Conservation (phyloP, 2,797 vertebrate genomes). For the Poecilia wingei region DNA sequence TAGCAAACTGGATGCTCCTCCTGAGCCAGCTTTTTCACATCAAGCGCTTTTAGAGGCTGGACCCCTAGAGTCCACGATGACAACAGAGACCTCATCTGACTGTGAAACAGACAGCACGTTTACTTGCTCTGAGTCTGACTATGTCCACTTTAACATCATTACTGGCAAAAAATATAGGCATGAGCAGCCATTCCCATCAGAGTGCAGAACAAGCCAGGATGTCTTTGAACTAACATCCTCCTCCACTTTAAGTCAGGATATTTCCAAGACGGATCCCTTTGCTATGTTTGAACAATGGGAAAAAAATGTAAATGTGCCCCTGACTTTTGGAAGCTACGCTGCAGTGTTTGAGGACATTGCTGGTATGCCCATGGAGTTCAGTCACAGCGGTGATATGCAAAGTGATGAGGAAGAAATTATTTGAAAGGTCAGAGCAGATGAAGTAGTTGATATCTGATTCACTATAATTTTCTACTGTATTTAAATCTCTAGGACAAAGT, state of each 20-base stretch:
- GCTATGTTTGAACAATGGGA: conserved; percentile 60
- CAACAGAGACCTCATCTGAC: conserved; percentile 57
- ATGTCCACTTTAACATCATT: conserved; percentile 46
- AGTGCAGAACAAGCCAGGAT: conserved; percentile 25
- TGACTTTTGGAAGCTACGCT: conserved; percentile 69
- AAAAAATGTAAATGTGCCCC: conserved; percentile 61
- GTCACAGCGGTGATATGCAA: conserved; percentile 50
- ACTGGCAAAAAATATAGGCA: conserved; percentile 24
- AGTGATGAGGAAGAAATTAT: conserved; percentile 80
- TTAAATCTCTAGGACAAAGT: background rate
- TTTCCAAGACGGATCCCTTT: conserved; percentile 13
- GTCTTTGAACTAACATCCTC: conserved; percentile 38
- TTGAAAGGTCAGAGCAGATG: conserved; percentile 42
- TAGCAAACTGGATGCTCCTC: conserved; percentile 61
- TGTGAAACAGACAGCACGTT: conserved; percentile 71
- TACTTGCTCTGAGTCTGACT: conserved; percentile 67
- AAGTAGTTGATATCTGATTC: background rate
- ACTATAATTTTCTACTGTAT: background rate
- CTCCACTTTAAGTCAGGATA: conserved; percentile 22
- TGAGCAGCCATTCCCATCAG: conserved; percentile 31
- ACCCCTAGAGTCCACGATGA: background rate
- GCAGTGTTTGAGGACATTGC: conserved; percentile 81
- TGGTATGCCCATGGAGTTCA: conserved; percentile 50
- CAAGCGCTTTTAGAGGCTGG: background rate
- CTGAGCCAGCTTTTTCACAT: conserved; percentile 18